phyloP scores from a whole-genome alignment of 2,797 vertebrate genomes.

The Nothura maculosa region DNA sequence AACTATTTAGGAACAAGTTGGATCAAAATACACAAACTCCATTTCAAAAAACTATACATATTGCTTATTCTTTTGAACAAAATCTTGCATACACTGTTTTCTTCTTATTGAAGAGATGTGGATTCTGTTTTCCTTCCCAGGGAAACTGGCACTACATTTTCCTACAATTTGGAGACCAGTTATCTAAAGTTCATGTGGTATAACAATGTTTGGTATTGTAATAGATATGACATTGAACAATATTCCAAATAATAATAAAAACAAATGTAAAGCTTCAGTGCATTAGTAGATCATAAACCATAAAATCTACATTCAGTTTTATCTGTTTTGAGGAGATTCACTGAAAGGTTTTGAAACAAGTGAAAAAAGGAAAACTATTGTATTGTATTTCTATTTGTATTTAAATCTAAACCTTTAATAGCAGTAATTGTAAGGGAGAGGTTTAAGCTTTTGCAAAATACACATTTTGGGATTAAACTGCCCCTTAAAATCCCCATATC shows the following conservation, averaged over 20 bases:
- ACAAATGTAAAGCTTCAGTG: background rate
- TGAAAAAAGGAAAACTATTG: background rate
- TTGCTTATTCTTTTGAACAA: background rate
- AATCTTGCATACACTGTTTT: background rate
- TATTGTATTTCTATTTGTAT: conserved; percentile 14
- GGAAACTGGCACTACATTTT: background rate
- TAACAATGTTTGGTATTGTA: background rate
- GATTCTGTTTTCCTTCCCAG: background rate
- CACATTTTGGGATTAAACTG: conserved; percentile 27
- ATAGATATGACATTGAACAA: background rate
- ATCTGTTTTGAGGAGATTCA: background rate
- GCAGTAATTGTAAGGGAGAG: conserved; percentile 6
- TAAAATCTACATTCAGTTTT: background rate
- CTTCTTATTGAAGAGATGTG: background rate
- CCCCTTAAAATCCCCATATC: background rate
- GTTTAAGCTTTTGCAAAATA: conserved; percentile 26
- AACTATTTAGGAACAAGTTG: background rate
- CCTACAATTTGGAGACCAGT: background rate
- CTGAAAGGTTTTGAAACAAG: background rate
- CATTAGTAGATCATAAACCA: background rate
- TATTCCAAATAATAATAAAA: background rate
- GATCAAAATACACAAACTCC: background rate
- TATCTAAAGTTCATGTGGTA: background rate
- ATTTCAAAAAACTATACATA: background rate
- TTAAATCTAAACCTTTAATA: conserved; percentile 36